A percentile compares a stretch with the other conserved stretches of the same genome.
phyloP scores from a whole-genome alignment of 2,113 vertebrate species.

The Phocoena phocoena region DNA sequence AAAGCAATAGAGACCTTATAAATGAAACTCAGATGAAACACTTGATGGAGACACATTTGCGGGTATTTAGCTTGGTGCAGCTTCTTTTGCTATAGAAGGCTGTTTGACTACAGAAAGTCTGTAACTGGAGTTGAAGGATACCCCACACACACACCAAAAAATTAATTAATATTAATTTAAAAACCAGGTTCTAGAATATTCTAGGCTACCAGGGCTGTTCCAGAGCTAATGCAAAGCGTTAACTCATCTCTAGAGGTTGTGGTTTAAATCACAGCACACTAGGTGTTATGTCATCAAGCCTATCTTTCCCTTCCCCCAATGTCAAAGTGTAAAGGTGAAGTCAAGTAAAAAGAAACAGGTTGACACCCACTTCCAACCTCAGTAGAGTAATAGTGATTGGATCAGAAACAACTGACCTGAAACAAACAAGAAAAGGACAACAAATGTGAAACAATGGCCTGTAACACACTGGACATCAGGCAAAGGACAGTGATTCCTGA shows the following conservation, averaged over 20 bases:
- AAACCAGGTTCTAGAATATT: background rate
- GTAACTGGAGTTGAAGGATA: background rate
- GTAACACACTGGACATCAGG: background rate
- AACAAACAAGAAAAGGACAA: background rate
- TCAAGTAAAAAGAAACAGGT: background rate
- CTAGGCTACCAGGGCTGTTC: background rate
- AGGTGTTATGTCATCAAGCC: accelerated
- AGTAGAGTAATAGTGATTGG: background rate
- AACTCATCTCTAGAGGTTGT: background rate
- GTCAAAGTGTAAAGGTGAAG: background rate
- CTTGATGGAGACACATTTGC: background rate
- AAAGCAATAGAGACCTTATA: background rate
- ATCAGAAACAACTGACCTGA: background rate
- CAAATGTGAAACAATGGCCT: background rate
- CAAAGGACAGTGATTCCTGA: background rate
- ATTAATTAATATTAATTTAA: background rate
- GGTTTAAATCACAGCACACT: background rate
- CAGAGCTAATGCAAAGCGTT: background rate
- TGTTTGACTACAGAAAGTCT: background rate
- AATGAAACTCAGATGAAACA: background rate
- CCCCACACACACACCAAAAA: background rate
- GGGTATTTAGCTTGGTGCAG: background rate
- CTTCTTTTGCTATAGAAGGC: background rate
- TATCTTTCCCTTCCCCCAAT: background rate
- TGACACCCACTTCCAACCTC: background rate